These are phyloP conservation scores for Himalopsyche anomala DNA, from an alignment of 2,888 invertebrate species.

Conservation along the genomic window DNA sequence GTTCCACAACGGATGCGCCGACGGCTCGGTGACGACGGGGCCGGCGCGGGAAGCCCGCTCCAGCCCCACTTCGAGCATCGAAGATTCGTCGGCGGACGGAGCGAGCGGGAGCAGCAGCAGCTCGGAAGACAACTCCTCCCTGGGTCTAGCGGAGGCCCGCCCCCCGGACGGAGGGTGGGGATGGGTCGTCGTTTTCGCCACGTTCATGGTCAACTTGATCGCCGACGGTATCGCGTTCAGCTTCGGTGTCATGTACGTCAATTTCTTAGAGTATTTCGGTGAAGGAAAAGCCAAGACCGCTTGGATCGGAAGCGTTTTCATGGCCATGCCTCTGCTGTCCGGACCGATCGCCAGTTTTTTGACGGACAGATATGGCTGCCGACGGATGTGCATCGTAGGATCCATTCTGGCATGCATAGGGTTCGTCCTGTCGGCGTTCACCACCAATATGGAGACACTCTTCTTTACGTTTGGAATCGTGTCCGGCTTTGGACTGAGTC, in stretches of 20 bases:
- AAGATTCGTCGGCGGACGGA: conserved; percentile 70
- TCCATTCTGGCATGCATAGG: conserved; percentile 85
- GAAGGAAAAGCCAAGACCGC: conserved; percentile 92
- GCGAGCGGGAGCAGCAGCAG: conserved; percentile 75
- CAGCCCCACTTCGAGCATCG: conserved; percentile 71
- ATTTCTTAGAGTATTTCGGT: conserved; percentile 90
- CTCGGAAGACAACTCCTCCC: conserved; percentile 80
- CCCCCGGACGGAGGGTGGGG: conserved; percentile 95
- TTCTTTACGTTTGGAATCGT: conserved; percentile 90
- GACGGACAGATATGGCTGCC: conserved; percentile 89
- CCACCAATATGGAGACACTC: conserved; percentile 85
- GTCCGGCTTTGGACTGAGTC: conserved; percentile 89
- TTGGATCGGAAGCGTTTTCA: conserved; percentile 93
- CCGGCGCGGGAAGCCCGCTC: conserved; percentile 67
- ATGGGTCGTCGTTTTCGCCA: conserved; percentile 93
- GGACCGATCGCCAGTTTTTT: conserved; percentile 91
- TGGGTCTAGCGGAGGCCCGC: conserved; percentile 80
- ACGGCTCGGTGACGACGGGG: conserved; percentile 66
- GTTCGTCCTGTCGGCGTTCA: conserved; percentile 86
- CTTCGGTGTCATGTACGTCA: conserved; percentile 92
- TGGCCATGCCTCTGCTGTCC: conserved; percentile 92
- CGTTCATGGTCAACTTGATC: conserved; percentile 92
- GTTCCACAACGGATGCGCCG: conserved; percentile 75
- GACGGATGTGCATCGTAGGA: conserved; percentile 86
- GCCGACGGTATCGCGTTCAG: conserved; percentile 95